Percentiles rank a stretch among this genome's conserved stretches.
Evolutionary conservation across 2,113 vertebrate genomes (phyloP).

Genomic region (Cercocebus atys): DNA sequence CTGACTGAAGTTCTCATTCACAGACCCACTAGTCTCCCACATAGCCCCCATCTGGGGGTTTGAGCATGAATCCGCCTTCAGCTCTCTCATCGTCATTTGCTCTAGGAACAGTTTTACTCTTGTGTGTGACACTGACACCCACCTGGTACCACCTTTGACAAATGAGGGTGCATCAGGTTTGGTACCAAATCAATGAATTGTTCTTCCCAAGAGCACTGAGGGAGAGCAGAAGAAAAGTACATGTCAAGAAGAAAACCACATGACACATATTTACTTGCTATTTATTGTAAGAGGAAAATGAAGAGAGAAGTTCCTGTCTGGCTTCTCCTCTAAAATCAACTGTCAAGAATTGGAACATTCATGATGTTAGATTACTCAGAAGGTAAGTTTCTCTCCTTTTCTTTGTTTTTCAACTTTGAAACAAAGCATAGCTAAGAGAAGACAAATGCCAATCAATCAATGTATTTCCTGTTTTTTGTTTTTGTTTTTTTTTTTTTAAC

Average conservation of each 20-base stretch:
- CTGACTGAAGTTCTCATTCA: not conserved
- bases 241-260: not conserved
- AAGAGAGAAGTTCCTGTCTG: not conserved
- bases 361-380: not conserved
- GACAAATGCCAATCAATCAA: not conserved
- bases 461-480: not conserved
- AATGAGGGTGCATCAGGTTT: not conserved
- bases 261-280: not conserved
- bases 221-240: not conserved
- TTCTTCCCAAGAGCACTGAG: constrained; percentile 46
- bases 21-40: not conserved
- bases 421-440: not conserved
- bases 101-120: constrained; percentile 15
- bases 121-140: not conserved
- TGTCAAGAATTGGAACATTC: not conserved
- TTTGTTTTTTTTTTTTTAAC: not conserved
- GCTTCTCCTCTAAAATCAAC: not conserved
- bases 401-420: not conserved
- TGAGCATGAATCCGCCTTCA: not conserved
- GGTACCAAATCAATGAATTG: not conserved
- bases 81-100: constrained; percentile 21
- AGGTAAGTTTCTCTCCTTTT: not conserved
- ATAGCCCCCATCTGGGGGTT: not conserved
- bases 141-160: not conserved
- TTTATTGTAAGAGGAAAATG: not conserved